Percentiles rank a stretch among this genome's conserved stretches.
phyloP scores from a whole-genome alignment of 2,797 vertebrate genomes.

The Prunella strophiata region DNA sequence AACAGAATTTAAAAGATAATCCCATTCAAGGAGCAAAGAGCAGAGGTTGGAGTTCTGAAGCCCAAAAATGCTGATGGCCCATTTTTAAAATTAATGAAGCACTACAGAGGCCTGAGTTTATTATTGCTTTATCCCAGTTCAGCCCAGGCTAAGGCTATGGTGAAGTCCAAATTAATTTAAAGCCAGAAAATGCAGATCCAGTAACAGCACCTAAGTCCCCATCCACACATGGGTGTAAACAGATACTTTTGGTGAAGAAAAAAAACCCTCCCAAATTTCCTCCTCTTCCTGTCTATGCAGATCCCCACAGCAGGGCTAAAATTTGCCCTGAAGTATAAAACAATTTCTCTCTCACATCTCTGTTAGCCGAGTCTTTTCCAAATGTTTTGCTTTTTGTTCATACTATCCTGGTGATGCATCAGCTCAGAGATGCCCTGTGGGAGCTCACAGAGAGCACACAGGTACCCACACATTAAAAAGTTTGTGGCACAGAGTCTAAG shows the following conservation, averaged over 20 bases:
- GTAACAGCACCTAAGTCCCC: constrained; percentile 65
- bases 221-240: constrained; percentile 48
- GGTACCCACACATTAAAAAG: not conserved
- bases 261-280: not conserved
- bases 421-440: not conserved
- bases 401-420: not conserved
- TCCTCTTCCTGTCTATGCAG: not conserved
- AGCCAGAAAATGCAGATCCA: constrained; percentile 51
- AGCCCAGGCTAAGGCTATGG: constrained; percentile 61
- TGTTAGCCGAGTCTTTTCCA: not conserved
- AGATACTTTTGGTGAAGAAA: constrained; percentile 22
- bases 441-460: not conserved
- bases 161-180: constrained; percentile 52
- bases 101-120: constrained; percentile 47
- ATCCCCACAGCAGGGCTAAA: not conserved
- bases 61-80: not conserved
- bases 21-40: constrained; percentile 22
- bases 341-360: not conserved
- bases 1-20: constrained; percentile 1
- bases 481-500: not conserved
- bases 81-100: constrained; percentile 26
- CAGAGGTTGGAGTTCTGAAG: not conserved
- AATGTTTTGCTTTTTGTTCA: not conserved
- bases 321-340: not conserved
- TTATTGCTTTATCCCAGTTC: constrained; percentile 71